A percentile compares a stretch with the other conserved stretches of the same genome.
phyloP scores from a whole-genome alignment of 2,113 vertebrate genomes.

The Phainopepla nitens region DNA sequence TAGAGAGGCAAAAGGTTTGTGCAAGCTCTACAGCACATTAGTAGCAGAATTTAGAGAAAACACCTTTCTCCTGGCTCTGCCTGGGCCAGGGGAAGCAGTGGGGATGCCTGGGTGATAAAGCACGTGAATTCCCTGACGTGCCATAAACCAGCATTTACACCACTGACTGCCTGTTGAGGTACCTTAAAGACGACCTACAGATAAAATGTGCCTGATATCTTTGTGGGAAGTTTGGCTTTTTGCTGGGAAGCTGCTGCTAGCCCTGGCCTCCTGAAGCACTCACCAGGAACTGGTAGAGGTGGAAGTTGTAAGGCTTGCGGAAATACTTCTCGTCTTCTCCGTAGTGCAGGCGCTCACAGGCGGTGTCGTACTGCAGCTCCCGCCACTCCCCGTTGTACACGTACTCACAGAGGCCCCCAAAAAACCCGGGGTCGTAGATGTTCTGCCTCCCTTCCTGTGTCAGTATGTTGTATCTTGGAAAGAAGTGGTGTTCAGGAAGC shows the following conservation, averaged over 20 bases:
- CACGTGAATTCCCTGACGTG: neutral
- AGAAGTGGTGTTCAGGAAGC: neutral
- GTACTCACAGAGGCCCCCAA: constrained; percentile 84
- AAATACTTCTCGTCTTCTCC: constrained; percentile 87
- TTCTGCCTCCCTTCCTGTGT: constrained; percentile 66
- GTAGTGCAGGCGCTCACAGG: constrained; percentile 86
- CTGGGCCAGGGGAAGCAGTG: neutral
- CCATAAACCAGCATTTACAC: neutral
- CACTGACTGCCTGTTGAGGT: too few species aligned
- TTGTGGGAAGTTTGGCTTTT: neutral
- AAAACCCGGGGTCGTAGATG: constrained; percentile 78
- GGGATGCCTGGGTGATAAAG: neutral
- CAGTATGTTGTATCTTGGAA: constrained; percentile 82
- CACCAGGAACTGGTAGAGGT: constrained; percentile 85
- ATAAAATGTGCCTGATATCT: neutral
- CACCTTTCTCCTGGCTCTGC: neutral
- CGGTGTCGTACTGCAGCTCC: constrained; percentile 78
- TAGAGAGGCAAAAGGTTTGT: neutral
- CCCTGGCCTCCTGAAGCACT: neutral
- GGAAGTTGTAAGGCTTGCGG: constrained; percentile 90
- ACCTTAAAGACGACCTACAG: neutral
- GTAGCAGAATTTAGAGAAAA: neutral
- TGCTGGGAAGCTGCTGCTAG: neutral
- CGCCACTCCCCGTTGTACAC: constrained; percentile 94
- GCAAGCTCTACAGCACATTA: neutral